phyloP scores from a whole-genome alignment of 2,113 vertebrate genomes.

The Hucho hucho region DNA sequence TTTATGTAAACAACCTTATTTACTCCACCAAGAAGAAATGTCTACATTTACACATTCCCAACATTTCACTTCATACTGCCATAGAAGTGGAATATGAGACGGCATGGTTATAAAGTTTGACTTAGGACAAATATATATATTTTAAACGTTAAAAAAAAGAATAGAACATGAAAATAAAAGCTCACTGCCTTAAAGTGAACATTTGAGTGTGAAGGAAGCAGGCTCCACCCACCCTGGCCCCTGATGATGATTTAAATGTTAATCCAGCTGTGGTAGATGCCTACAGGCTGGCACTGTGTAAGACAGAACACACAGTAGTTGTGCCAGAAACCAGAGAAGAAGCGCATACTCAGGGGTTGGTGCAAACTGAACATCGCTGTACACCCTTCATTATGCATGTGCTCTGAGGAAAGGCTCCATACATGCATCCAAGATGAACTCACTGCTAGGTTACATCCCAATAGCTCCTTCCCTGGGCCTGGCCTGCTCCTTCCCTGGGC shows the following conservation, averaged over 20 bases:
- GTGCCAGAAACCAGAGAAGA: conserved; percentile 3
- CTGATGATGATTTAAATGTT: conserved; percentile 37
- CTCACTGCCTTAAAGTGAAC: background rate
- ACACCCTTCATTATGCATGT: conserved; percentile 45
- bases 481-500: background rate
- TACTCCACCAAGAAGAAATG: too few relatives aligned
- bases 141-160: background rate
- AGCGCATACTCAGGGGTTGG: conserved; percentile 12
- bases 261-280: conserved; percentile 20
- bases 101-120: too few relatives aligned
- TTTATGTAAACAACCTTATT: background rate
- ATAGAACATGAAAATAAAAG: background rate
- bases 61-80: too few relatives aligned
- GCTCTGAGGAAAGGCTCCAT: conserved; percentile 17
- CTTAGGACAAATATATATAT: too few relatives aligned
- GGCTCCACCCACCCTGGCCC: conserved; percentile 2
- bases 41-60: background rate
- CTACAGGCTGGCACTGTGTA: conserved; percentile 8
- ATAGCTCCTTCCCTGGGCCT: background rate
- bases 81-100: background rate
- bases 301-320: conserved; percentile 19
- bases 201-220: background rate
- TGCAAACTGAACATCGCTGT: conserved; percentile 5
- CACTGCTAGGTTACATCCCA: background rate
- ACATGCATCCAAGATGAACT: background rate